Percentiles rank a stretch among this genome's conserved stretches.
These are phyloP conservation scores for Pleuronectes platessa DNA, from an alignment of 2,113 vertebrate genomes.

Conservation along the genomic window DNA sequence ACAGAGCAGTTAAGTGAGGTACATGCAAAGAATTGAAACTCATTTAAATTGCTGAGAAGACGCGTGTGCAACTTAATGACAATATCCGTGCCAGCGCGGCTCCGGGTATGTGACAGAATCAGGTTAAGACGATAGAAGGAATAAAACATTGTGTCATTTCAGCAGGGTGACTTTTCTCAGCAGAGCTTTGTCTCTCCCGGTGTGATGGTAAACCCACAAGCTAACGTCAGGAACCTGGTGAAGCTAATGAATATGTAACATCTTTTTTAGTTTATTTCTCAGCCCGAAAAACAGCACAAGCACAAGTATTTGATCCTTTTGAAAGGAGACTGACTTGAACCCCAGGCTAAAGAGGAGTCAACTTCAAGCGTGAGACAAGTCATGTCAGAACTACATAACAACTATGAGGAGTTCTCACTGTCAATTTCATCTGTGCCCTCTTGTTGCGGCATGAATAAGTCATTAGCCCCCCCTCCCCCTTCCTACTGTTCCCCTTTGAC, in stretches of 20 bases:
- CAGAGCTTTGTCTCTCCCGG: slow-evolving; percentile 39
- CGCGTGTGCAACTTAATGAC: slow-evolving; percentile 55
- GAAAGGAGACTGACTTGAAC: slow-evolving; percentile 12
- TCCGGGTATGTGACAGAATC: slow-evolving; percentile 71
- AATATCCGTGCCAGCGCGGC: slow-evolving; percentile 43
- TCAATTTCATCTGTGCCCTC: slow-evolving; percentile 65
- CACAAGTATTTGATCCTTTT: slow-evolving; percentile 6
- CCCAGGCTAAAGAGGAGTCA: slow-evolving; percentile 42
- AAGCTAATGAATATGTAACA: slow-evolving; percentile 42
- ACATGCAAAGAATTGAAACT: slow-evolving; percentile 33
- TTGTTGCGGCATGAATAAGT: slow-evolving; percentile 80
- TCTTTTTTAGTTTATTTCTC: not conserved
- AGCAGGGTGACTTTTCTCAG: slow-evolving; percentile 55
- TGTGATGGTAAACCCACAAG: slow-evolving; percentile 49
- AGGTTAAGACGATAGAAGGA: slow-evolving; percentile 69
- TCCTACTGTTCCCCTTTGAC: slow-evolving; percentile 59
- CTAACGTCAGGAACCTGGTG: slow-evolving; percentile 28
- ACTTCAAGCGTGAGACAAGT: slow-evolving; percentile 25
- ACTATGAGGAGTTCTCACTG: slow-evolving; percentile 46
- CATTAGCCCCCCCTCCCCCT: slow-evolving; percentile 50
- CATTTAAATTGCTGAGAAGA: slow-evolving; percentile 49
- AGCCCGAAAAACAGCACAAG: not conserved
- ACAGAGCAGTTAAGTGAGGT: slow-evolving; percentile 15
- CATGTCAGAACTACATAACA: slow-evolving; percentile 50
- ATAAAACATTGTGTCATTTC: slow-evolving; percentile 63